Conservation (phyloP, 35 echinoderm and acorn worm genomes). For the Ophioderma brevispina region DNA sequence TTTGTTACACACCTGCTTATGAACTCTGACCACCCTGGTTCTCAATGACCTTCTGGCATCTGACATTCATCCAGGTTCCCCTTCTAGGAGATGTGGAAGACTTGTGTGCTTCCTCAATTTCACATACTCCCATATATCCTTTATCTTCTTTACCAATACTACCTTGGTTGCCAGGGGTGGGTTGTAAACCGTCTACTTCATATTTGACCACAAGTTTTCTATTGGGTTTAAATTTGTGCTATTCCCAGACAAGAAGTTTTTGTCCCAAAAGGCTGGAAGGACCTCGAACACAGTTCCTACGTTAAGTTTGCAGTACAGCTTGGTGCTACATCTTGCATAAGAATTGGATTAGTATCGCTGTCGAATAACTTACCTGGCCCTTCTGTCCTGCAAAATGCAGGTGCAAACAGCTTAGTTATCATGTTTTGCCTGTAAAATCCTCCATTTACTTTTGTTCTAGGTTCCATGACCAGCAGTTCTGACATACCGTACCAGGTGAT, state of each 20-base stretch:
- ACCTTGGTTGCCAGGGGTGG: constrained; percentile 47
- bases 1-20: neutral
- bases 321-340: constrained; percentile 54
- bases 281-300: constrained; percentile 26
- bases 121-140: constrained; percentile 53
- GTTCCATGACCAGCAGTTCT: constrained; percentile 62
- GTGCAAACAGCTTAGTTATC: constrained; percentile 48
- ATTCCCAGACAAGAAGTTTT: constrained; percentile 51
- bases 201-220: constrained; percentile 52
- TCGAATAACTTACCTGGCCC: constrained; percentile 49
- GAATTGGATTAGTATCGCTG: constrained; percentile 15
- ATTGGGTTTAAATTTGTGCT: constrained; percentile 53
- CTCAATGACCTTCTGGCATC: constrained; percentile 55
- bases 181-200: constrained; percentile 42
- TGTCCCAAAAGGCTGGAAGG: constrained; percentile 47
- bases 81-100: constrained; percentile 68
- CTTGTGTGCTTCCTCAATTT: constrained; percentile 42
- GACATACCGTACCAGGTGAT: constrained; percentile 55
- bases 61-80: constrained; percentile 37
- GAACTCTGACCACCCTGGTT: constrained; percentile 47
- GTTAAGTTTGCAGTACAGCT: constrained; percentile 40
- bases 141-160: constrained; percentile 38
- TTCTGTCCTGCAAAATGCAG: constrained; percentile 49
- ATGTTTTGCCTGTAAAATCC: constrained; percentile 60
- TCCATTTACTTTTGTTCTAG: constrained; percentile 44